phyloP scores from a whole-genome alignment of 2,888 invertebrate species.

The Xestia rhomboidea region DNA sequence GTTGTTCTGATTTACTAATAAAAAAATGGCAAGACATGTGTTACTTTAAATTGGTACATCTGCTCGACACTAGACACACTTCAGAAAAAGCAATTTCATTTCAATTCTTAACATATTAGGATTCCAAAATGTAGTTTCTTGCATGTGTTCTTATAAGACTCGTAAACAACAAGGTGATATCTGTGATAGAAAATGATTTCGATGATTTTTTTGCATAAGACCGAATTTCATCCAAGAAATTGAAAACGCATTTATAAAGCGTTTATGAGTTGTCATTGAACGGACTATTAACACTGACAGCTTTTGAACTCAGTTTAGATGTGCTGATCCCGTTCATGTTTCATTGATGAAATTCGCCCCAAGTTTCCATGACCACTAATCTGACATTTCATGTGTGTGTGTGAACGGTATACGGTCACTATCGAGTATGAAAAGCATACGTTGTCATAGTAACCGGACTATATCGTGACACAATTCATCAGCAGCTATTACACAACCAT shows the following conservation, averaged over 20 bases:
- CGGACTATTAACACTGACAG: neutral
- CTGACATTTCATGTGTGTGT: neutral
- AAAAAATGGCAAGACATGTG: neutral
- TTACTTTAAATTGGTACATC: neutral
- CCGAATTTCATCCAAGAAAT: neutral
- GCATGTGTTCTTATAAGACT: neutral
- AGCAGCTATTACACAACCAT: neutral
- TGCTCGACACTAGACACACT: neutral
- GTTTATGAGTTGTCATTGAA: neutral
- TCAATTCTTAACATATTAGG: neutral
- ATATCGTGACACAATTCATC: neutral
- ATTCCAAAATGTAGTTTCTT: neutral
- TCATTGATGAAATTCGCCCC: neutral
- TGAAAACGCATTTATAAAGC: neutral
- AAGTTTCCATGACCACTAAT: no score
- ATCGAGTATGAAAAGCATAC: neutral
- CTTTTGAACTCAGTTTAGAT: neutral
- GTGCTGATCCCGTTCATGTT: neutral
- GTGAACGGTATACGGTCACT: neutral
- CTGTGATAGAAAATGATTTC: neutral
- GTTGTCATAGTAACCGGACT: neutral
- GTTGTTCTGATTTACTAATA: neutral
- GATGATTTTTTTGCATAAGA: neutral
- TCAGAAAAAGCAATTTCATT: neutral
- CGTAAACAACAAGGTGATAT: neutral